Evolutionary conservation across 2,113 vertebrate species (phyloP), one percentile per base, ranked within the genome.

Genomic region (Paratilapia polleni): DNA sequence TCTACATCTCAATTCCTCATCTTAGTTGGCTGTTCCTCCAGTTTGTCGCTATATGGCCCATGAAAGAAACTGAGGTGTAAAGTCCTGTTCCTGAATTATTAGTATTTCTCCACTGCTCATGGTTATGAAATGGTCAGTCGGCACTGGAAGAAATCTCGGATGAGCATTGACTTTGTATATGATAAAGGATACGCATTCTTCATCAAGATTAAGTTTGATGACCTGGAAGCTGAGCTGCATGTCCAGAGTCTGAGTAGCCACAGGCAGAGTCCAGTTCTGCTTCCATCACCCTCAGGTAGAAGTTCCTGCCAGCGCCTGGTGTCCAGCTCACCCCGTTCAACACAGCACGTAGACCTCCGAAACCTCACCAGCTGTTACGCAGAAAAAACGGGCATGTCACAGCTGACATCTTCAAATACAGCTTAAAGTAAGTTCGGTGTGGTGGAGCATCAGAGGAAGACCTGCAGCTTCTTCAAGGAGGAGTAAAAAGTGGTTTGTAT

Each of bases 401-500:
- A 43, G 57, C 82, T 34, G 41, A n/a, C 74, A 9, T 54, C 74
- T 56, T 77, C 31, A 28, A 41, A 54, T 66, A 9, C 22, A 43
- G 61, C 83, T 49, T 15, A 73, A 41, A 64, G 34, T 19, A 54
- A 76, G 58, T 54, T 15, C 24, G 11, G 2, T 4, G 2, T 1
- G 10, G 5, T 6, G 57, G 36, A n/a, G 24, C 79, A 7, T 59
- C 57, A 20, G 64, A 10, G 56, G 64, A 19, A 75, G 78, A 58
- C 11, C 20, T 13, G 43, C 77, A 26, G 38, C 66, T 41, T 74
- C 61, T 28, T 24, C 78, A 6, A 13, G 57, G 54, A 59, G 90
- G 74, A 87, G 57, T 76, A 80, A 56, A 85, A 41, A 91, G 88
- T 91, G 95, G 95, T 96, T 96, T 96, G 96, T 96, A 95, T 96